Conservation (phyloP, 2,888 invertebrate genomes). For the Chymomyza fuscimana region DNA sequence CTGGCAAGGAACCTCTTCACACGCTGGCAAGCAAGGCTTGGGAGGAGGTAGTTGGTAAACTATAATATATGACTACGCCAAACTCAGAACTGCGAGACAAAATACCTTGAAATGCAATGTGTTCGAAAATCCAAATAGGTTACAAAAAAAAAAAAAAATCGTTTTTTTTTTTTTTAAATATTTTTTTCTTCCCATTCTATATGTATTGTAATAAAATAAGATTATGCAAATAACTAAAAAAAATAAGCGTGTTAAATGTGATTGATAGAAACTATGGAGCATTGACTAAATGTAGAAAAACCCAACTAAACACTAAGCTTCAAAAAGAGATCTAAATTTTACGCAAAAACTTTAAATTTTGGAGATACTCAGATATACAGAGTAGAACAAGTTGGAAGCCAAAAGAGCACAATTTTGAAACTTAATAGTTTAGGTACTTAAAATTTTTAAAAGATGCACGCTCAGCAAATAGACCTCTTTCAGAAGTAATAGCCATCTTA, state of each 20-base stretch:
- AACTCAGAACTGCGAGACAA: slow-evolving; percentile 35
- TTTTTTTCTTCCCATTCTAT: not conserved
- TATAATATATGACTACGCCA: not conserved
- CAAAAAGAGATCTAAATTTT: too few relatives aligned
- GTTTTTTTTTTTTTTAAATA: not conserved
- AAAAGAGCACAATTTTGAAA: too few relatives aligned
- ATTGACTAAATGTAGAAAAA: too few relatives aligned
- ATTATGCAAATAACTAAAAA: not conserved
- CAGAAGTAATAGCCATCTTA: too few relatives aligned
- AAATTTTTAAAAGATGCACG: too few relatives aligned
- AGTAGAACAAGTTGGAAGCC: too few relatives aligned
- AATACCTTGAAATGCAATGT: not conserved
- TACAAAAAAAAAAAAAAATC: not conserved
- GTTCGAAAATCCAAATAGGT: slow-evolving; percentile 3
- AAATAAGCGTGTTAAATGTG: not conserved
- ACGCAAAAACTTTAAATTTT: too few relatives aligned
- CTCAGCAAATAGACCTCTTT: too few relatives aligned
- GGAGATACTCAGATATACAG: too few relatives aligned
- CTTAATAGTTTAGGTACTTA: too few relatives aligned
- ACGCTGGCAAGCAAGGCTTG: not conserved
- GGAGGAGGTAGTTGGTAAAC: slow-evolving; percentile 47
- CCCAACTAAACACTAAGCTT: too few relatives aligned
- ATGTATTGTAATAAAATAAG: not conserved
- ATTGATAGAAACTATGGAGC: not conserved
- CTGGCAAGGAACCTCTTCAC: slow-evolving; percentile 33